phyloP scores from a whole-genome alignment of 2,113 vertebrate species.

The Colaptes auratus region DNA sequence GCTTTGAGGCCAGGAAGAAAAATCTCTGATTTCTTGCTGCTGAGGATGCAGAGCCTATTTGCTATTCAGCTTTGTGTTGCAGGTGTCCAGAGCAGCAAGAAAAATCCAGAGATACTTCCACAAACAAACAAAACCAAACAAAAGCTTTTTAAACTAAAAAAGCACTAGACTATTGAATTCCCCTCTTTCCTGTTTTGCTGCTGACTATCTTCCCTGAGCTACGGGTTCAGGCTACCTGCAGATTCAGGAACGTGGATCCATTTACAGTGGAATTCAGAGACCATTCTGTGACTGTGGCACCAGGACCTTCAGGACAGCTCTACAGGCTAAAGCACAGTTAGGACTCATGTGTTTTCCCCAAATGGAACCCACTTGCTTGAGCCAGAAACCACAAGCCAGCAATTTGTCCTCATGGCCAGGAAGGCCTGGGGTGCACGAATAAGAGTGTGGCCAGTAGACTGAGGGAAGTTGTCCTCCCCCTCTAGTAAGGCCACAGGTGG shows the following conservation, averaged over 20 bases:
- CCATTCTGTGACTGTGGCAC: background rate
- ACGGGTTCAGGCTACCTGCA: background rate
- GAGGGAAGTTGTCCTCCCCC: too few relatives aligned
- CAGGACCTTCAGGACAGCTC: background rate
- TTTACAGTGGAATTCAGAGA: background rate
- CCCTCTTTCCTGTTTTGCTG: background rate
- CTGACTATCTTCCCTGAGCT: background rate
- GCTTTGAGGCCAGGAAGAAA: background rate
- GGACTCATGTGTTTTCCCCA: background rate
- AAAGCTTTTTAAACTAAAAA: background rate
- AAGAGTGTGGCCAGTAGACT: too few relatives aligned
- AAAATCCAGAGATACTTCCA: background rate
- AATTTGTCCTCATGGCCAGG: too few relatives aligned
- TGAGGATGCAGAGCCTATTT: background rate
- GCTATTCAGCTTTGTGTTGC: conserved; percentile 14
- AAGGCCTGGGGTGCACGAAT: too few relatives aligned
- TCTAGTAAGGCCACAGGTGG: too few relatives aligned
- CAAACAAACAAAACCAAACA: background rate
- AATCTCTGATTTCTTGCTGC: conserved; percentile 10
- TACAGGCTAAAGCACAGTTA: background rate
- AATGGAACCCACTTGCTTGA: background rate
- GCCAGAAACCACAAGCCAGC: too few relatives aligned
- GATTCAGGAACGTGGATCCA: background rate
- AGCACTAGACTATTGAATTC: rapidly evolving
- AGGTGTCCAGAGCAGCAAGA: conserved; percentile 34